Conservation (phyloP, 2,888 invertebrate genomes). For the Agrochola lychnidis region DNA sequence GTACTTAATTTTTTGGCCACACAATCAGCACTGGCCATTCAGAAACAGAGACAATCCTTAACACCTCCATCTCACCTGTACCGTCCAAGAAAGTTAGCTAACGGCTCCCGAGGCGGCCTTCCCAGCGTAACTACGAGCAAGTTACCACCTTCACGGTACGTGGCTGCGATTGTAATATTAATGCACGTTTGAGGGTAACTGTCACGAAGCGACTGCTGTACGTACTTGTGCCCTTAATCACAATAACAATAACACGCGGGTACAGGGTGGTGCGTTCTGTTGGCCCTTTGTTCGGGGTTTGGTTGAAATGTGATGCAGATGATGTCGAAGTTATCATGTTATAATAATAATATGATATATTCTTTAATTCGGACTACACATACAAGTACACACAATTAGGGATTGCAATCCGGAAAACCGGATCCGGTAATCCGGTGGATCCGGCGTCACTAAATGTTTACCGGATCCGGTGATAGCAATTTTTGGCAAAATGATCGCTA, state of each 20-base stretch:
- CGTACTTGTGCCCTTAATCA: conserved; percentile 80
- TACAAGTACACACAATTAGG: too few species aligned
- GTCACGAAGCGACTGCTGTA: conserved; percentile 79
- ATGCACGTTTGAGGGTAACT: conserved; percentile 77
- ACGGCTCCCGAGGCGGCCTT: conserved; percentile 61
- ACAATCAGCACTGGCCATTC: neutral
- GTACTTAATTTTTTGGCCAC: neutral
- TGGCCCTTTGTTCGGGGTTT: neutral
- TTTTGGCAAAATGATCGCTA: too few species aligned
- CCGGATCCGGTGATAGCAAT: too few species aligned
- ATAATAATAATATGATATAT: too few species aligned
- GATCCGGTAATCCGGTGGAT: too few species aligned
- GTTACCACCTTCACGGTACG: conserved; percentile 72
- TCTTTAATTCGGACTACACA: too few species aligned
- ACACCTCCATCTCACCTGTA: conserved; percentile 55
- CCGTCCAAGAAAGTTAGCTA: conserved; percentile 64
- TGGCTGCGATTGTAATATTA: conserved; percentile 80
- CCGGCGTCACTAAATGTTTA: too few species aligned
- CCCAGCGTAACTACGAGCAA: conserved; percentile 64
- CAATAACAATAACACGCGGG: conserved; percentile 80
- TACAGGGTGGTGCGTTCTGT: conserved; percentile 72
- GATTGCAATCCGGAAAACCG: too few species aligned
- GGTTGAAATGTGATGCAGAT: neutral
- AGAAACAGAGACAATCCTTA: conserved; percentile 12
- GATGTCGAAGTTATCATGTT: too few species aligned